Base-by-base conservation (phyloP, 1,140 invertebrate genomes). In the Stegodyphus dumicola region DNA sequence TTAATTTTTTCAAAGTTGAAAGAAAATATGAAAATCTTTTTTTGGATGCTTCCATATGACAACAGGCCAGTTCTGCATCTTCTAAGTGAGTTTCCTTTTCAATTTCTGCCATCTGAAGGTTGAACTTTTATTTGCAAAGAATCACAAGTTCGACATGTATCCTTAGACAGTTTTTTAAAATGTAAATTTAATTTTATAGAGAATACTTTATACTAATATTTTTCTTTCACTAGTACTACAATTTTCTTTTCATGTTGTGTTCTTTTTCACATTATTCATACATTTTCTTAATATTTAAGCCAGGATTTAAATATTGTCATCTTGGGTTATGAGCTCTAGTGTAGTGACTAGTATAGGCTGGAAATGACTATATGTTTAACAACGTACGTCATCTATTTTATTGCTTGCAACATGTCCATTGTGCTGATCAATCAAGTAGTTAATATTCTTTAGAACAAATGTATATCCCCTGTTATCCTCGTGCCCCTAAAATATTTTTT, bases 231-330 rank as follows among this genome's bases (percentile, higher is more conserved):
- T 74, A 48, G 81, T 7, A 64, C 56, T 85, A 66, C 18, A 85
- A 10, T 65, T 85, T 85, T 33, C 7, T 65, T 49, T 85, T 60
- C 18, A 85, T 48, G 75, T 66, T 75, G n/a, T n/a, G n/a, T 67
- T 11, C 48, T 5, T 33, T 70, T 60, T 18, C 81, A 73, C 7
- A 80, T 15, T 80, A 71, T 54, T 9, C 73, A 74, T n/a, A n/a
- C 69, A 86, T 78, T 86, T 79, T 86, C 75, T 71, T 78, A 78
- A 78, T 78, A 78, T 78, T 78, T 74, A 81, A 69, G 6, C 10
- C 70, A 53, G 53, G 53, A 75, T 76, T 17, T 48, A 64, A 71
- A 53, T 83, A 75, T 49, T 75, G 6, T 65, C 71, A 11, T 49
- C 67, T 75, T 60, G 2, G 49, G 66, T 86, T 86, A 54, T 86